phyloP scores from a whole-genome alignment of 2,797 vertebrate species.

The Diceros bicornis region DNA sequence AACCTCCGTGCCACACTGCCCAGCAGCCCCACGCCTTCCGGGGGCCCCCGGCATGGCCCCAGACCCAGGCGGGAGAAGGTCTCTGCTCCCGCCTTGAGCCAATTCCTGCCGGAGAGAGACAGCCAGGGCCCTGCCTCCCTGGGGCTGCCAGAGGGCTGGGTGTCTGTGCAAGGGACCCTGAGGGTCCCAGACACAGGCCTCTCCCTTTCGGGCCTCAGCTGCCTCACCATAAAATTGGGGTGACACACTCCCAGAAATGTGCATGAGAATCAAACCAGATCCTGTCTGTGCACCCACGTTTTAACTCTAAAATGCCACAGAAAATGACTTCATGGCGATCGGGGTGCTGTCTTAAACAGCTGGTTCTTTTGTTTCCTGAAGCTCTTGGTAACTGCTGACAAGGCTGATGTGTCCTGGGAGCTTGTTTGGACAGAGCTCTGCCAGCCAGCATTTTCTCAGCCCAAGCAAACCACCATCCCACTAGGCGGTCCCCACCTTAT shows the following conservation, averaged over 20 bases:
- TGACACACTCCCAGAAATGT: fast-evolving
- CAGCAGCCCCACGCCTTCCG: background rate
- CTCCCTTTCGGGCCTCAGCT: background rate
- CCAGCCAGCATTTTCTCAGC: background rate
- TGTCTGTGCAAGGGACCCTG: fast-evolving
- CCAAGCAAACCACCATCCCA: fast-evolving
- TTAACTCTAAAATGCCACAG: background rate
- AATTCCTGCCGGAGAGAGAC: fast-evolving
- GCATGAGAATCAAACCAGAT: fast-evolving
- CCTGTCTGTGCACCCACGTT: fast-evolving
- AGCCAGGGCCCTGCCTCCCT: background rate
- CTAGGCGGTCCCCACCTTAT: fast-evolving
- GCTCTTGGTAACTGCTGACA: fast-evolving
- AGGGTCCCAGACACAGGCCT: background rate
- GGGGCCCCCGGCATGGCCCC: background rate
- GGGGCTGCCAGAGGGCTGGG: background rate
- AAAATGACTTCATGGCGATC: fast-evolving
- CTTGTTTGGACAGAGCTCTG: fast-evolving
- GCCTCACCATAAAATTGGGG: background rate
- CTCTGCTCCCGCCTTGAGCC: background rate
- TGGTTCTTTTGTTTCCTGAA: fast-evolving
- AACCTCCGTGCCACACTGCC: fast-evolving
- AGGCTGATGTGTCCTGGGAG: fast-evolving
- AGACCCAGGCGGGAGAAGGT: background rate
- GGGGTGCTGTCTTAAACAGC: fast-evolving